Conservation (phyloP, 2,797 vertebrate genomes). For the Rhinella marina region DNA sequence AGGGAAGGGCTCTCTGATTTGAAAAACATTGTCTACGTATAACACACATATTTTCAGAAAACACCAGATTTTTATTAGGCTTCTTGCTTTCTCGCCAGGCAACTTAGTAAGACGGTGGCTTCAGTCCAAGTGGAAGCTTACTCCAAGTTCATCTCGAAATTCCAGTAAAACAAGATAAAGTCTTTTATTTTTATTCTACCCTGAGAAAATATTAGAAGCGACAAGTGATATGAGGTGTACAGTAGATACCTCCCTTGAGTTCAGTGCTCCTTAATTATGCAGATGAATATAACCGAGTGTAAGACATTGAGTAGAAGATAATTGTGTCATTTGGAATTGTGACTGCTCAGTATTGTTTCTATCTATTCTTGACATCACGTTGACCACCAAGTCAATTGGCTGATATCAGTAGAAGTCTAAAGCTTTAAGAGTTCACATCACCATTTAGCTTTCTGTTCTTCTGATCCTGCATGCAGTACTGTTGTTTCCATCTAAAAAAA, state of each 20-base stretch:
- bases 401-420: neutral
- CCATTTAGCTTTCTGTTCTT: no score
- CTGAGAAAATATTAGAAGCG: conserved; percentile 59
- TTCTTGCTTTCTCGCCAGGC: conserved; percentile 66
- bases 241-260: neutral
- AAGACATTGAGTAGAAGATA: neutral
- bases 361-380: neutral
- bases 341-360: neutral
- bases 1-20: conserved; percentile 56
- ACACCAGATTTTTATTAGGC: conserved; percentile 51
- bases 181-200: conserved; percentile 36
- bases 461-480: no score
- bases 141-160: conserved; percentile 64
- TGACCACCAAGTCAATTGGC: neutral
- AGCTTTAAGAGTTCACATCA: no score
- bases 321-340: neutral
- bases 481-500: no score
- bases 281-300: neutral
- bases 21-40: conserved; percentile 54
- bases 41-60: conserved; percentile 58
- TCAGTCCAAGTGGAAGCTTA: conserved; percentile 61
- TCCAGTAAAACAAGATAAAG: conserved; percentile 67
- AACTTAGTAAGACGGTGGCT: conserved; percentile 67
- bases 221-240: conserved; percentile 39
- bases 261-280: neutral